Evolutionary conservation across 2,888 invertebrate genomes (phyloP), one percentile per base, ranked within the genome.

Genomic region (Spisula subtruncata): DNA sequence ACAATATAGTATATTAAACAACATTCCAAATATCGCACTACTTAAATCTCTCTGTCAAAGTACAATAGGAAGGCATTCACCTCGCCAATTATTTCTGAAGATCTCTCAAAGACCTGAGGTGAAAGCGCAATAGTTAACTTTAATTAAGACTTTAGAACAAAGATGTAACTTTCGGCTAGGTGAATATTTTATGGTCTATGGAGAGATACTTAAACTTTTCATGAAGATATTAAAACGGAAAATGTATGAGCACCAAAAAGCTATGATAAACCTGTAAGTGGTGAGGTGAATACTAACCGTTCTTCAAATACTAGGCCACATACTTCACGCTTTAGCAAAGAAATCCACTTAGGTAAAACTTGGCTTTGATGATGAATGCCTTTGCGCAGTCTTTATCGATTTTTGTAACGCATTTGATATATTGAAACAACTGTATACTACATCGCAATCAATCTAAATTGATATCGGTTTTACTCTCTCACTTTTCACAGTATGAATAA

Each of bases 281-380:
- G 14, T 75, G 35, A 35, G 75, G 75, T 75, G 75, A 75, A 75
- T 14, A 75, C 25, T 16, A 75, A 75, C 35, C 32, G 35, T 25
- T 75, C 16, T 35, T 75, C 16, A 18, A 75, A 75, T 75, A 75
- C 20, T 35, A 75, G 75, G 32, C 75, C 75, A 35, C 75, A 75
- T 75, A 32, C 75, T 18, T 75, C 75, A 32, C 75, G 75, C 75
- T 75, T 32, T 16, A 18, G 75, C n/a, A 75, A 75, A 29, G 18
- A 75, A 75, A 75, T 18, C 75, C 75, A 75, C 75, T 75, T 75
- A 35, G 75, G 75, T 75, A 75, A 71, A 25, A 35, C 75, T 75
- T 75, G 75, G 75, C 75, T 75, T 75, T 75, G 75, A 75, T 75
- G 75, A 35, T 32, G 35, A 35, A 75, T 75, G 75, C 75, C 75